A percentile compares a stretch with the other conserved stretches of the same genome.
Conservation (phyloP, 2,888 invertebrate genomes). For the Liodrosophila aerea region DNA sequence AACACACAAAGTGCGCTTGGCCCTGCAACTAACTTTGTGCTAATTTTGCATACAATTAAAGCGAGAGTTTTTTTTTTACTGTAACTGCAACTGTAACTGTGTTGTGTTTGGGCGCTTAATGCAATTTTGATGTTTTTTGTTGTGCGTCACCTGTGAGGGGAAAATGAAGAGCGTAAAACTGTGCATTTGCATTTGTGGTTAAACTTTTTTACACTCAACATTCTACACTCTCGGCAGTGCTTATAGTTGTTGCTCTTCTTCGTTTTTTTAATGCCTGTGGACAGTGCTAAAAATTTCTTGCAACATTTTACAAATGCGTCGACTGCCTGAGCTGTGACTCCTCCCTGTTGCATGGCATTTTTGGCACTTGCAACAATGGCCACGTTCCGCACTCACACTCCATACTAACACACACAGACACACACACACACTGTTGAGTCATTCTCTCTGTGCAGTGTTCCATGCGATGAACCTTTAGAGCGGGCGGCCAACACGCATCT, state of each 20-base stretch:
- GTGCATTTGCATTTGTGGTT: conserved; percentile 54
- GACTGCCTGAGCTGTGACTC: conserved; percentile 15
- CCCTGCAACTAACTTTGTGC: conserved; percentile 12
- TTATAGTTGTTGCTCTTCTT: neutral
- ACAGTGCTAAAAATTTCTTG: conserved; percentile 37
- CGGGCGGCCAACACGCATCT: conserved; percentile 28
- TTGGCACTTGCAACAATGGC: conserved; percentile 71
- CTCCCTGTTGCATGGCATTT: conserved; percentile 42
- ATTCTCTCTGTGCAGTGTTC: conserved; percentile 59
- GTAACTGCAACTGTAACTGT: neutral
- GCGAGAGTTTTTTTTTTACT: conserved; percentile 14
- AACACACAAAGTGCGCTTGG: neutral
- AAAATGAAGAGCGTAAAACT: conserved; percentile 18
- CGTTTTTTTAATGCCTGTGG: conserved; percentile 15
- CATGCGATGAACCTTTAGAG: conserved; percentile 45
- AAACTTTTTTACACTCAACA: conserved; percentile 44
- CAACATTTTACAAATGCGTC: conserved; percentile 46
- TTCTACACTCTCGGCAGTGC: conserved; percentile 1
- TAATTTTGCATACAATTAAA: conserved; percentile 58
- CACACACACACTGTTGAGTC: conserved; percentile 32
- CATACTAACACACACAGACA: neutral
- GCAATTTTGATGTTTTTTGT: conserved; percentile 64
- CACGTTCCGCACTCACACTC: conserved; percentile 54
- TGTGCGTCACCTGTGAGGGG: conserved; percentile 49
- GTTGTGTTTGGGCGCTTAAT: conserved; percentile 54